Evolutionary conservation across 2,888 invertebrate species (phyloP), one percentile per base, ranked within the genome.

Genomic region (Thereva nobilitata): DNA sequence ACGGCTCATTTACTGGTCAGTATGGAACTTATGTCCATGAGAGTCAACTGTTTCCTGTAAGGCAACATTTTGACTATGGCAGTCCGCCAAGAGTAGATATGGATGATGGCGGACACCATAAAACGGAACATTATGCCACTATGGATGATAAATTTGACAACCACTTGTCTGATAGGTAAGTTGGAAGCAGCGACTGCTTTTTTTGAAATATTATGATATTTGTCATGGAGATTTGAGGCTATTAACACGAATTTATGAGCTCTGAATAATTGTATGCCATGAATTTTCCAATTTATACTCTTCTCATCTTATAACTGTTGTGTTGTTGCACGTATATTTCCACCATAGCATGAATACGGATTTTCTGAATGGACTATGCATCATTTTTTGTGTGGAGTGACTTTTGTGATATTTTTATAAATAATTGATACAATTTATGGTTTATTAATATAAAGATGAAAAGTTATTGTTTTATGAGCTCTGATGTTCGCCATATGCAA

Each of bases 21-120:
- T 89, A 89, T 74, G 87, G 89, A 40, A 86, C 87, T 5, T 86
- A 87, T 72, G 83, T 84, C 41, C 91, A 91, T 77, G 92, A 91
- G 71, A 85, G 86, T 7, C 89, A 90, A 73, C 84, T 91, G 75
- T 92, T 91, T 76, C 84, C 86, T 0, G 83, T 84, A 77, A 82
- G 89, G 82, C 78, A 89, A 3, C 89, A 89, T 76, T 82, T 80
- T 71, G 81, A 81, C 52, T 81, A 81, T 68, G 80, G 80, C 47
- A 80, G 81, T 72, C 81, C 81, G 40, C 78, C 80, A 10, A 73
- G 81, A 57, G 74, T 79, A 35, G 79, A 80, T 66, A 79, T 79
- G 76, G 74, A 75, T 44, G 74, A 75, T 9, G 72, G 75, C 79
- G 72, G 63, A 50, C 87, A 73, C 70, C 72, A 73, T 70, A 80